These are phyloP conservation scores for Spea multiplicata DNA, from an alignment of 2,113 vertebrate genomes.

Conservation along the genomic window DNA sequence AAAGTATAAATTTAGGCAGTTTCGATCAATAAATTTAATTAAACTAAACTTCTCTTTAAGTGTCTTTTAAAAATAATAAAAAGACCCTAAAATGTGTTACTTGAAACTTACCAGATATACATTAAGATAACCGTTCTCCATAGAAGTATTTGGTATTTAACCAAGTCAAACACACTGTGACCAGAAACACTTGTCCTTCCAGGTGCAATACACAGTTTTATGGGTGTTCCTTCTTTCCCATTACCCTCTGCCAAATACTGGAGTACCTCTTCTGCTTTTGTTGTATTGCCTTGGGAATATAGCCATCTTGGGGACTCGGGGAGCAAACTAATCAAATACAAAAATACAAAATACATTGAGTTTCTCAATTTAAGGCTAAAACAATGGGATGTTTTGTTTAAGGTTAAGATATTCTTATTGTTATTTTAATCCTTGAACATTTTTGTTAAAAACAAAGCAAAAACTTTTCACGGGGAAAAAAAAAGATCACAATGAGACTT, in stretches of 20 bases:
- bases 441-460: not conserved
- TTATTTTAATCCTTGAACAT: too few relatives aligned
- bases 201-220: slow-evolving; percentile 63
- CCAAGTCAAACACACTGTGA: slow-evolving; percentile 63
- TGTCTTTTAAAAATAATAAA: too few relatives aligned
- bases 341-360: not conserved
- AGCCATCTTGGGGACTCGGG: slow-evolving; percentile 84
- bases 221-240: slow-evolving; percentile 61
- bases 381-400: too few relatives aligned
- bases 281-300: slow-evolving; percentile 69
- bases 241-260: slow-evolving; percentile 71
- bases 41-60: too few relatives aligned
- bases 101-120: slow-evolving; percentile 75
- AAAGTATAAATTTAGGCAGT: too few relatives aligned
- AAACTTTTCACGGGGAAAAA: not conserved
- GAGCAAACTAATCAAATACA: slow-evolving; percentile 61
- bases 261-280: slow-evolving; percentile 71
- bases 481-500: slow-evolving; percentile 53
- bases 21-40: too few relatives aligned
- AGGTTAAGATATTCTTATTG: too few relatives aligned
- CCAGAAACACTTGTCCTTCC: slow-evolving; percentile 38
- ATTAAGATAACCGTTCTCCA: slow-evolving; percentile 73
- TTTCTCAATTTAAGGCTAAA: too few relatives aligned
- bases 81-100: not conserved
- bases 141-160: slow-evolving; percentile 68